Percentiles rank a stretch among this genome's conserved stretches.
These are phyloP conservation scores for Epirrita christyi DNA, from an alignment of 2,888 invertebrate genomes.

Conservation along the genomic window DNA sequence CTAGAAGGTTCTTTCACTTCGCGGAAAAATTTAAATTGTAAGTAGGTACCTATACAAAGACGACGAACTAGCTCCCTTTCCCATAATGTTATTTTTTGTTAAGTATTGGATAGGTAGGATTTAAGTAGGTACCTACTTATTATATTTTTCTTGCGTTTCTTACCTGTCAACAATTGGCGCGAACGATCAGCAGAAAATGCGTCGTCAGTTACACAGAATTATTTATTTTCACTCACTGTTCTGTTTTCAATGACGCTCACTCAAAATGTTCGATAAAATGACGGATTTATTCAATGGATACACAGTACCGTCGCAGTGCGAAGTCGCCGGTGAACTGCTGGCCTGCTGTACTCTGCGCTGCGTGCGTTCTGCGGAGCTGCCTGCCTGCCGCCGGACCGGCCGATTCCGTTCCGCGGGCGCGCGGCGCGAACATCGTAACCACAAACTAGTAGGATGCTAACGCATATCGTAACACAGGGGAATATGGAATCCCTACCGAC, in stretches of 20 bases:
- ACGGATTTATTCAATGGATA: constrained; percentile 39
- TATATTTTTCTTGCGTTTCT: constrained; percentile 42
- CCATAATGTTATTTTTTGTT: too few relatives aligned
- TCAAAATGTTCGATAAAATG: constrained; percentile 25
- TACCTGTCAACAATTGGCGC: constrained; percentile 70
- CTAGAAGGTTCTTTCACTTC: too few relatives aligned
- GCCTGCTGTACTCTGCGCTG: not conserved
- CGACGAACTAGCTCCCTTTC: too few relatives aligned
- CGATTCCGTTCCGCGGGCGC: not conserved
- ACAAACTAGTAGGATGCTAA: too few relatives aligned
- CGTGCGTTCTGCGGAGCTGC: too few relatives aligned
- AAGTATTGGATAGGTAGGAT: too few relatives aligned
- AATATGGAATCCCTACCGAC: too few relatives aligned
- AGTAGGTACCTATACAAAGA: too few relatives aligned
- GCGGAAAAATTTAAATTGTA: too few relatives aligned
- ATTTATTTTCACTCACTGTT: constrained; percentile 45
- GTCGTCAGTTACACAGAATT: constrained; percentile 56
- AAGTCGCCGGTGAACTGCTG: constrained; percentile 71
- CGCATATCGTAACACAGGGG: too few relatives aligned
- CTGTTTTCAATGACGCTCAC: constrained; percentile 33
- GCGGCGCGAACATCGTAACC: not conserved
- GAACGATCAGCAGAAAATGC: constrained; percentile 52
- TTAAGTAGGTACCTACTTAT: too few relatives aligned
- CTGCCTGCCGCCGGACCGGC: not conserved
- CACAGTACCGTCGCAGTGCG: constrained; percentile 74